phyloP scores from a whole-genome alignment of 2,888 invertebrate genomes.

The Cryptus armator region DNA sequence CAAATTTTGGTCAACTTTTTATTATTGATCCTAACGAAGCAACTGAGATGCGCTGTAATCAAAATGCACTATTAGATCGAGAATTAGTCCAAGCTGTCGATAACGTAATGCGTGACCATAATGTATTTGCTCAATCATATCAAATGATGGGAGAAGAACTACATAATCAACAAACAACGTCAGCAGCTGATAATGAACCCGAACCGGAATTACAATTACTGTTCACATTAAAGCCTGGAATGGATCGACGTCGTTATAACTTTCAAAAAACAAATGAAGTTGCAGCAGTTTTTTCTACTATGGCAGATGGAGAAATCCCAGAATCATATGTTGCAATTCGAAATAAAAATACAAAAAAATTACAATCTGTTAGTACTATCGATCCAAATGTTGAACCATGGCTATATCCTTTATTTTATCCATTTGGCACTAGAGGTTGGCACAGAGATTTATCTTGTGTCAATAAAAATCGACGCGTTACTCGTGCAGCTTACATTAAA shows the following conservation, averaged over 20 bases:
- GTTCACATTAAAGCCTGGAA: conserved; percentile 67
- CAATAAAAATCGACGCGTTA: background rate
- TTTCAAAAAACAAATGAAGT: conserved; percentile 68
- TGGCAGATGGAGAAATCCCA: conserved; percentile 69
- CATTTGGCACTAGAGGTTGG: conserved; percentile 12
- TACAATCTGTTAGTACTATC: conserved; percentile 15
- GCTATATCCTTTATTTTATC: conserved; percentile 28
- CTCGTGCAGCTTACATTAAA: conserved; percentile 16
- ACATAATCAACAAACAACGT: background rate
- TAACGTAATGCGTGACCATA: conserved; percentile 55
- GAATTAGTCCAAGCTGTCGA: conserved; percentile 54
- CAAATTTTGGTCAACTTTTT: conserved; percentile 68
- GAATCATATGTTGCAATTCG: conserved; percentile 45
- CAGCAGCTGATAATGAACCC: background rate
- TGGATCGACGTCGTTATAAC: conserved; percentile 66
- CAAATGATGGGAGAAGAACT: conserved; percentile 68
- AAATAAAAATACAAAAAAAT: conserved; percentile 1
- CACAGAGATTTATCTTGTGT: conserved; percentile 1
- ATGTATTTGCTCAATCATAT: conserved; percentile 66
- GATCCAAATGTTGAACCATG: conserved; percentile 15
- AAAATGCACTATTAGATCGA: conserved; percentile 41
- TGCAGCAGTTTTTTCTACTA: conserved; percentile 67
- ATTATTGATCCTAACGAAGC: conserved; percentile 68
- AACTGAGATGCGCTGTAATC: conserved; percentile 37
- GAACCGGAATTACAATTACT: conserved; percentile 60